A percentile compares a stretch with the other conserved stretches of the same genome.
Evolutionary conservation across 35 echinoderm and acorn worm species (phyloP).

Genomic region (Patiria miniata): DNA sequence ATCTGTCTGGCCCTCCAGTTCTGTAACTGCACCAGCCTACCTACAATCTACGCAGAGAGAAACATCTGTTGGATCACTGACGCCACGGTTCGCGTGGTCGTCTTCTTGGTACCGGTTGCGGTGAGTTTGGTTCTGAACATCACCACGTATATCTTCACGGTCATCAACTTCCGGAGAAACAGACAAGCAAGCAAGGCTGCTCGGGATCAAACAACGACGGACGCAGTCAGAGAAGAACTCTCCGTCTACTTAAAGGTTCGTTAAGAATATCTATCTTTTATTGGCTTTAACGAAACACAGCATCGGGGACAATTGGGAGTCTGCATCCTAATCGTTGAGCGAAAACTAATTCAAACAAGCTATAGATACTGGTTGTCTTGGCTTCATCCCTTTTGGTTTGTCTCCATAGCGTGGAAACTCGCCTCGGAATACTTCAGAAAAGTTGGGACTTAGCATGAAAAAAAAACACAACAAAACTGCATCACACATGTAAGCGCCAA

Average conservation of each 20-base stretch:
- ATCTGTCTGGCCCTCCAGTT: slow-evolving; percentile 29
- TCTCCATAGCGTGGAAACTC: too few relatives aligned
- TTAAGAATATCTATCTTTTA: not conserved
- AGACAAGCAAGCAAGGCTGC: not conserved
- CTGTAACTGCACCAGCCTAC: slow-evolving; percentile 12
- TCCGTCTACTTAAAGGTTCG: not conserved
- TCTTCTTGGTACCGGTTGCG: slow-evolving; percentile 32
- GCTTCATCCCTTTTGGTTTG: too few relatives aligned
- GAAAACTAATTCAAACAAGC: too few relatives aligned
- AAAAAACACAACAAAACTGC: too few relatives aligned
- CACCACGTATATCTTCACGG: slow-evolving; percentile 5
- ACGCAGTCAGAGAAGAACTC: not conserved
- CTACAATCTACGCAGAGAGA: not conserved
- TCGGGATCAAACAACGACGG: not conserved
- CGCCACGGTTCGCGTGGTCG: not conserved
- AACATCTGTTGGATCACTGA: slow-evolving; percentile 23
- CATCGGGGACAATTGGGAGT: too few relatives aligned
- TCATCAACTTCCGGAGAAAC: not conserved
- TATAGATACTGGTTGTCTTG: too few relatives aligned
- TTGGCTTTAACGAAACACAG: too few relatives aligned
- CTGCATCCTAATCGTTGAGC: too few relatives aligned
- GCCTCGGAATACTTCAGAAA: too few relatives aligned
- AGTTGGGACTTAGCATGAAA: too few relatives aligned
- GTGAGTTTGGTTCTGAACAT: not conserved
- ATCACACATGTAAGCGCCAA: too few relatives aligned